Conservation (phyloP, 2,113 vertebrate species). For the Eubucco bourcierii region DNA sequence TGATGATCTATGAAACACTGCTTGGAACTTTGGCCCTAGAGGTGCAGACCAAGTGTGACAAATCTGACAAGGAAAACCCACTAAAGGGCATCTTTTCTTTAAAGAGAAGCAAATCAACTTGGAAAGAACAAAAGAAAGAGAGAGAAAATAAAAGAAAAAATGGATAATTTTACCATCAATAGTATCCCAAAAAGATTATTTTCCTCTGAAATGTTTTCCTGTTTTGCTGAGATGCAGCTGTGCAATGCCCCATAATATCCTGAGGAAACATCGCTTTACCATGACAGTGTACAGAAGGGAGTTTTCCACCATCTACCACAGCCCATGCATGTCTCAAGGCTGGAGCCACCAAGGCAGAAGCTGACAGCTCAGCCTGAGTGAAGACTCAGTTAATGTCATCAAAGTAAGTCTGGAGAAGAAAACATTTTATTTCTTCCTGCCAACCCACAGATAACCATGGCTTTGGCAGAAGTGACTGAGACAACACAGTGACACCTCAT, state of each 20-base stretch:
- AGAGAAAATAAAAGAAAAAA: not conserved
- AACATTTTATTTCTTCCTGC: not conserved
- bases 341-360: not conserved
- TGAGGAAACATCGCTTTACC: not conserved
- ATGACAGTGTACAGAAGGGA: not conserved
- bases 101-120: not conserved
- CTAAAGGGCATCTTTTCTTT: not conserved
- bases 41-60: not conserved
- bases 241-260: not conserved
- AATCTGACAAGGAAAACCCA: not conserved
- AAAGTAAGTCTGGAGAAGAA: not conserved
- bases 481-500: not conserved
- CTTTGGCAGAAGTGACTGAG: not conserved
- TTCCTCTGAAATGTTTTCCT: not conserved
- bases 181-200: not conserved
- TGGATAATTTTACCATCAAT: not conserved
- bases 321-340: rapidly evolving
- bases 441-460: not conserved
- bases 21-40: not conserved
- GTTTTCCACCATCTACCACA: not conserved
- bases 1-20: not conserved
- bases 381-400: not conserved
- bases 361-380: not conserved
- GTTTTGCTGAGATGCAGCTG: not conserved
- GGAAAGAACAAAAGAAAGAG: not conserved